A percentile compares a stretch with the other conserved stretches of the same genome.
Evolutionary conservation across 2,113 vertebrate genomes (phyloP).

Genomic region (Otolemur garnettii): DNA sequence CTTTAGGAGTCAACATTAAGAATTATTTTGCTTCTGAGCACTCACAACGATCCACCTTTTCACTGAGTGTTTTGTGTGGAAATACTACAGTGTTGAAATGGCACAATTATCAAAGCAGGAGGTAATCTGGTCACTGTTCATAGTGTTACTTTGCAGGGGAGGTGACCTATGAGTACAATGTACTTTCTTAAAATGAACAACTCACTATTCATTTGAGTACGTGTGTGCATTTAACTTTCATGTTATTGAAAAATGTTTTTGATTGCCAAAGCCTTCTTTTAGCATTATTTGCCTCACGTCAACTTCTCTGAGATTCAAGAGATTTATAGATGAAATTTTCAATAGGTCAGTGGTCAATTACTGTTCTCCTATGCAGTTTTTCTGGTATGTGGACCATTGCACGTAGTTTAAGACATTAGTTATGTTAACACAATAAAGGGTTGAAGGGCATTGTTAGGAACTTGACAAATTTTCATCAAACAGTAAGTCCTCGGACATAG

Average conservation of each 20-base stretch:
- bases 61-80: slow-evolving; percentile 29
- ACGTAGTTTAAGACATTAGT: background rate
- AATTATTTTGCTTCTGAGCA: slow-evolving; percentile 63
- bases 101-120: slow-evolving; percentile 62
- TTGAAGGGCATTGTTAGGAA: background rate
- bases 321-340: slow-evolving; percentile 16
- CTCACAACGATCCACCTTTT: slow-evolving; percentile 30
- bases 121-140: slow-evolving; percentile 5
- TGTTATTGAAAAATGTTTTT: slow-evolving; percentile 36
- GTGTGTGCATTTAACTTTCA: background rate
- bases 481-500: background rate
- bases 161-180: slow-evolving; percentile 15
- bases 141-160: background rate
- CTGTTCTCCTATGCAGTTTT: background rate
- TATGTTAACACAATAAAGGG: slow-evolving; percentile 4
- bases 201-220: background rate
- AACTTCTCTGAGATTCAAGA: slow-evolving; percentile 17
- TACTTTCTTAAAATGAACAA: slow-evolving; percentile 48
- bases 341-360: background rate
- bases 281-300: background rate
- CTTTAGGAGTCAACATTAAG: slow-evolving; percentile 26
- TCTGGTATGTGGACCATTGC: background rate
- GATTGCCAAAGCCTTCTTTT: background rate
- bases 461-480: background rate
- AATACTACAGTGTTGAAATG: slow-evolving; percentile 44